Base-by-base conservation (phyloP, 2,797 vertebrate species). In the Epinephelus malabaricus region DNA sequence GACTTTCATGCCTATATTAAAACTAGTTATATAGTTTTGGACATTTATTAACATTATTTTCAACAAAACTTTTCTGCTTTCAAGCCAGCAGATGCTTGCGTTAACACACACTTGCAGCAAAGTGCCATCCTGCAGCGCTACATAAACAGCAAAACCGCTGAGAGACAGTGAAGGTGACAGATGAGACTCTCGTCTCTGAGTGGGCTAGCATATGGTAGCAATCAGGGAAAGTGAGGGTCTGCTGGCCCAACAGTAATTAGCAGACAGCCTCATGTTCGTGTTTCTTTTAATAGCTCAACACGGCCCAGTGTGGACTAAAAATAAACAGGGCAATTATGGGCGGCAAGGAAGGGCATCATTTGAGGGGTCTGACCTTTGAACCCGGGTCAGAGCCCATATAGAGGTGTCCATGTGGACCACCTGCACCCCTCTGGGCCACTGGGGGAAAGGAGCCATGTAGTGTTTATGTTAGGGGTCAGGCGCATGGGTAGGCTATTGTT, bases 221-320 rank as follows among this genome's bases (percentile, higher is more conserved):
- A 96, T 96, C 95, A 93, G 79, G 56, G 87, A 92, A 90, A 94
- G 95, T 92, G 82, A 93, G 94, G 95, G 94, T 90, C 94, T 92
- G 91, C 79, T 84, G 94, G 95, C 95, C 95, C 95, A 93, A 83
- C 92, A 92, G 93, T 96, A 97, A 96, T 97, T 97, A 97, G 96
- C 93, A 95, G 87, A 92, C 92, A 73, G 90, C 95, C 94, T 96
- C 94, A 90, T 93, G 93, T 93, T 95, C 95, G 89, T 88, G 92
- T 96, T 97, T 96, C 96, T 96, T 96, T 96, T 97, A 97, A 97
- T 95, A 97, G 96, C 95, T 88, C 91, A 89, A 91, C 96, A 95
- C 95, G 89, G 95, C 91, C 82, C 88, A 88, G 93, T 92, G 94
- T 95, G 94, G 95, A 97, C 96, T 96, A 96, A 96, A 96, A 96